Base-by-base conservation (phyloP, 2,888 invertebrate species). In the Leucophenga montana region DNA sequence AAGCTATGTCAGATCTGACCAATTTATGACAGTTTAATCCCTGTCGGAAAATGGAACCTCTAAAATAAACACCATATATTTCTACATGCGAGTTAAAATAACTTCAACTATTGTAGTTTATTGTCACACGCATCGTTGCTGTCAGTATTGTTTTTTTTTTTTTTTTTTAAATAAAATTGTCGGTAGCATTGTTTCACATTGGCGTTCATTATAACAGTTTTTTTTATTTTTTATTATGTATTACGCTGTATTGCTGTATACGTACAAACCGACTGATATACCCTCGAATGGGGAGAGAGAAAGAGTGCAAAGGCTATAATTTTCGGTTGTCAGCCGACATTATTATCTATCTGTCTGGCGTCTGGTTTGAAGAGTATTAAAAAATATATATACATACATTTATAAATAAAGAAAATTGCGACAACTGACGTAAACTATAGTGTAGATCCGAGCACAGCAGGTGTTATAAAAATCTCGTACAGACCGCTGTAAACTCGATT, bases 401-500 rank as follows among this genome's bases (percentile, higher is more conserved):
- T 61, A 61, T 61, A 39, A 61, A 61, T 61, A 61, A 61, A 5
- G 39, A 39, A 53, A 61, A 61, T 61, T 33, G 5, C 44, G 61
- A 39, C 54, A 18, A 61, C 22, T 39, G 61, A 61, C 61, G 61
- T 61, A 39, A 61, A 16, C 39, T 3, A 27, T 4, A 27, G 27
- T 3, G 27, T 4, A 27, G 27, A 27, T 27, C 4, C 27, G 27
- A 39, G 39, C 39, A 39, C 44, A 39, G 61, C 39, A 39, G 61
- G 16, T 44, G 39, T 61, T 39, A 39, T 39, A 39, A 61, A 61
- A 61, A 61, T 61, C 61, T 61, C 18, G 27, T 39, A 22, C 20
- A 33, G 44, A 39, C 61, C 44, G 61, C 61, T 39, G 33, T 39
- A 61, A 61, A 61, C 61, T 61, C 44, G 61, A 61, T 61, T 61